Base-by-base conservation (phyloP, 2,113 vertebrate genomes). In the Clarias gariepinus region DNA sequence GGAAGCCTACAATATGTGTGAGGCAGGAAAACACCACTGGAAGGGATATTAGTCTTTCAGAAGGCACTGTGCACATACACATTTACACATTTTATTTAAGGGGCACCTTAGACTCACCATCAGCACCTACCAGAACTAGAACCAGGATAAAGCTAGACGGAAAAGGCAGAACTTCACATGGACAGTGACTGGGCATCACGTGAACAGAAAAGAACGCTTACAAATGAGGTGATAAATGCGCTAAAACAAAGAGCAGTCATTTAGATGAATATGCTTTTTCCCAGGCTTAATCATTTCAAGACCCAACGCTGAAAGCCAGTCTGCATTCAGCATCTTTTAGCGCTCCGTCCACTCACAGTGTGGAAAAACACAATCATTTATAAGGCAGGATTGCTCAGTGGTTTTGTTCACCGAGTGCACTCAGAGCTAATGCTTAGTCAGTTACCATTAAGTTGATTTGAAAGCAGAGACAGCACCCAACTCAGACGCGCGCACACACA, bases 391-490 rank as follows among this genome's bases (percentile, higher is more conserved):
- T 55, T 28, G 73, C 63, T 76, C 60, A 13, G 25, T 84, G 82
- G 79, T 84, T 80, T 88, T 88, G 82, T 81, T 63, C 69, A 69
- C 64, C 57, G n/a, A 68, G 82, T 81, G 82, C 79, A 73, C 52
- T 79, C 79, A 57, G 36, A 53, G 23, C 79, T 85, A 76, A 64
- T 88, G 89, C 87, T 85, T 88, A 88, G 83, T 87, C 85, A 88
- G 83, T 88, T 82, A 85, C 82, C 83, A 90, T 90, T 90, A 85
- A 58, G 47, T 80, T 90, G 85, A 90, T 90, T 90, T 85, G n/a
- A 86, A 55, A 60, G 9, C 33, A 58, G 60, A 78, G 60, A 41
- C 85, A 86, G 68, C 18, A 23, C 47, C 64, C 52, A 61, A 4
- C 4, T 23, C 84, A 61, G 63, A 36, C 33, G 3, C 33, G 3